A percentile compares a stretch with the other conserved stretches of the same genome.
Evolutionary conservation across 1,140 invertebrate species (phyloP).

Genomic region (Drosophila miranda): DNA sequence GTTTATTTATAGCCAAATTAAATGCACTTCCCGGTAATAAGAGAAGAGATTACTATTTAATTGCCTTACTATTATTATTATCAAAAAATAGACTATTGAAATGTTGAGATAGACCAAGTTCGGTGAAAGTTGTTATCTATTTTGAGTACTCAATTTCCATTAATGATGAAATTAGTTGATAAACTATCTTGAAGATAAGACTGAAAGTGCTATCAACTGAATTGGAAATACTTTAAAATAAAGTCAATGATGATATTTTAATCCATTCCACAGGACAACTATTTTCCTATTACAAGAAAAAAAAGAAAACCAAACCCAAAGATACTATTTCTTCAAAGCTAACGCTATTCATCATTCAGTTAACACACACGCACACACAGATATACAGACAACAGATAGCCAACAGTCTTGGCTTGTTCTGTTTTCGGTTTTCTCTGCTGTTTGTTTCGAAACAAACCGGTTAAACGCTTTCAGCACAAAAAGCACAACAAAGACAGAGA

Average conservation of each 20-base stretch:
- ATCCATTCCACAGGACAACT: slow-evolving; percentile 1
- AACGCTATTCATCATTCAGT: slow-evolving; percentile 47
- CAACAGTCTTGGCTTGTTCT: slow-evolving; percentile 39
- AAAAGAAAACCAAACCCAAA: slow-evolving; percentile 12
- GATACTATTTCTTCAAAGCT: slow-evolving; percentile 39
- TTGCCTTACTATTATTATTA: too few species aligned
- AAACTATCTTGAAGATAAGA: slow-evolving; percentile 29
- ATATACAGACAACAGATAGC: slow-evolving; percentile 21
- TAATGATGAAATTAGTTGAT: slow-evolving; percentile 30
- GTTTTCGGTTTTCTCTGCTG: slow-evolving; percentile 66
- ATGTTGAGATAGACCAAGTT: slow-evolving; percentile 3
- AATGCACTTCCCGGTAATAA: too few species aligned
- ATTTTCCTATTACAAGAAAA: background rate
- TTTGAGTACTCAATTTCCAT: slow-evolving; percentile 14
- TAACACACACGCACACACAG: slow-evolving; percentile 28
- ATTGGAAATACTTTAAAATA: background rate
- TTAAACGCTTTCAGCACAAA: slow-evolving; percentile 63
- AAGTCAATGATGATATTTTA: slow-evolving; percentile 13
- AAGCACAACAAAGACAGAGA: slow-evolving; percentile 19
- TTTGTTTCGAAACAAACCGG: slow-evolving; percentile 75
- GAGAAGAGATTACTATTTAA: too few species aligned
- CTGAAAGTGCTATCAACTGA: background rate
- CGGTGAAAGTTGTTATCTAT: slow-evolving; percentile 19
- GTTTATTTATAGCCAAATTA: too few species aligned
- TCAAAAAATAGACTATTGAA: background rate